A percentile compares a stretch with the other conserved stretches of the same genome.
Evolutionary conservation across 1,140 invertebrate species (phyloP).

Genomic region (Leguminivora glycinivorella): DNA sequence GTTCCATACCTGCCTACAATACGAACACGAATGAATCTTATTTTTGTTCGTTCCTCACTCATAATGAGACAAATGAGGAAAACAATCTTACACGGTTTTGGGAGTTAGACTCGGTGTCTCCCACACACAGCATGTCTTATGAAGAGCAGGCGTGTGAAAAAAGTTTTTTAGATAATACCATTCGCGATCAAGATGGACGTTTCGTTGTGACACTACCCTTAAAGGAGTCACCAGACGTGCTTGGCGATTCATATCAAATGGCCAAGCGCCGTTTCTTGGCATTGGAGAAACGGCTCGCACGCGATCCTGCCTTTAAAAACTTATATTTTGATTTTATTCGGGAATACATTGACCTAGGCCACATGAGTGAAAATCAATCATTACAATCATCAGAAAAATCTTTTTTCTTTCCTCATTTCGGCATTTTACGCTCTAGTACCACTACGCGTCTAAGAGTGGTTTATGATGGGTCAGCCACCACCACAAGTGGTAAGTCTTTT

Average conservation of each 20-base stretch:
- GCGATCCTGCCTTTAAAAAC: slow-evolving; percentile 36
- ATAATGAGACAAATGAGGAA: slow-evolving; percentile 22
- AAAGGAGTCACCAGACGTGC: slow-evolving; percentile 22
- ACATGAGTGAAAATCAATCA: slow-evolving; percentile 43
- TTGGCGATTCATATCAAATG: slow-evolving; percentile 31
- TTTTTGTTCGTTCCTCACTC: neutral
- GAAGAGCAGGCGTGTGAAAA: slow-evolving; percentile 31
- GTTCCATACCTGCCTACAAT: slow-evolving; percentile 27
- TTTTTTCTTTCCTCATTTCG: slow-evolving; percentile 66
- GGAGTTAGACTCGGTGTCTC: slow-evolving; percentile 33
- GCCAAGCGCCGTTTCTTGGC: slow-evolving; percentile 33
- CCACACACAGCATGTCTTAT: slow-evolving; percentile 22
- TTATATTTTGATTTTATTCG: slow-evolving; percentile 50
- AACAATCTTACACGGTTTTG: slow-evolving; percentile 30
- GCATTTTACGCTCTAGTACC: slow-evolving; percentile 47
- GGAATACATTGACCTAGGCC: slow-evolving; percentile 54
- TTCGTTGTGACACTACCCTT: slow-evolving; percentile 33
- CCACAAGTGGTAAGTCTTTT: slow-evolving; percentile 39
- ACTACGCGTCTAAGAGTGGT: slow-evolving; percentile 56
- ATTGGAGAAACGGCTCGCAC: slow-evolving; percentile 31
- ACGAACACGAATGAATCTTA: neutral
- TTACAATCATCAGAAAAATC: neutral
- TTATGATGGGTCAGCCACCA: slow-evolving; percentile 47
- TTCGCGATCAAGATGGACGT: slow-evolving; percentile 18
- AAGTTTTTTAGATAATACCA: slow-evolving; percentile 26